A percentile compares a stretch with the other conserved stretches of the same genome.
Conservation (phyloP, 1,140 invertebrate genomes). For the Bombus superbus region DNA sequence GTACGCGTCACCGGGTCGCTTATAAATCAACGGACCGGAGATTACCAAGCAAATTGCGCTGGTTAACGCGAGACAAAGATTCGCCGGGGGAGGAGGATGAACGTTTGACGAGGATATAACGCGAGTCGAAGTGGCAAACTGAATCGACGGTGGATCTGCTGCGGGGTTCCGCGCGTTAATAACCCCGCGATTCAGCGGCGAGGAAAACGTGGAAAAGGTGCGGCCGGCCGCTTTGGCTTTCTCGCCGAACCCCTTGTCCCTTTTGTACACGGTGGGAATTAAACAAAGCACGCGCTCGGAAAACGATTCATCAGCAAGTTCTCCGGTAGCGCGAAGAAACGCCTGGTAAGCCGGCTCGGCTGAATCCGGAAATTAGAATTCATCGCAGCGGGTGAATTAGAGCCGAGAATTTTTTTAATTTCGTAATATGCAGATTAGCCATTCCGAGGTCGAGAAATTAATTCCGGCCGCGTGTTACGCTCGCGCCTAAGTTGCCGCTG, state of each 20-base stretch:
- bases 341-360: constrained; percentile 16
- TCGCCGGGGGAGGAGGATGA: neutral
- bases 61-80: constrained; percentile 5
- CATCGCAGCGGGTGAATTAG: constrained; percentile 67
- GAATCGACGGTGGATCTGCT: neutral
- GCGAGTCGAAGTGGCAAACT: neutral
- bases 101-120: neutral
- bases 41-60: constrained; percentile 15
- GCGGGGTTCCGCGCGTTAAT: neutral
- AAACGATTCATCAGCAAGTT: constrained; percentile 7
- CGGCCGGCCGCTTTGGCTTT: neutral
- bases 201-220: neutral
- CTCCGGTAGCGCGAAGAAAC: neutral
- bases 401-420: constrained; percentile 73
- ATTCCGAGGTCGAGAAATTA: constrained; percentile 66
- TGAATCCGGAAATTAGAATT: constrained; percentile 67
- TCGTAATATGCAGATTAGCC: constrained; percentile 74
- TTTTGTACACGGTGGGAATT: neutral
- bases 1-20: neutral
- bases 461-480: constrained; percentile 67
- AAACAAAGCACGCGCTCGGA: neutral
- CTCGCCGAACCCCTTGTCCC: neutral
- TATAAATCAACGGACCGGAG: constrained; percentile 11
- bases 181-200: neutral
- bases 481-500: constrained; percentile 45